phyloP scores from a whole-genome alignment of 2,113 vertebrate genomes.

The Lates calcarifer region DNA sequence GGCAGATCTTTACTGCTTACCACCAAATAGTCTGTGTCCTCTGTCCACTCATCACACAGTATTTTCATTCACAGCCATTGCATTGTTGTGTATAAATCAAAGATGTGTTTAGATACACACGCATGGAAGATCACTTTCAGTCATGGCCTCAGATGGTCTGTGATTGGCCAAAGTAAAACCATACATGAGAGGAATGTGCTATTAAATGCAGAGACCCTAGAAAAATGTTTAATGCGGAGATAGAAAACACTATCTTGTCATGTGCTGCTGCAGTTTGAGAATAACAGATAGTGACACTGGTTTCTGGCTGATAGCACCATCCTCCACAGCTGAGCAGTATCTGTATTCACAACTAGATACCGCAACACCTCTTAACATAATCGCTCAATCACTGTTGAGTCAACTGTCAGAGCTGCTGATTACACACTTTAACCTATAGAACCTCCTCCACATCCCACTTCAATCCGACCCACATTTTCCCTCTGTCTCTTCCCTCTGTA shows the following conservation, averaged over 20 bases:
- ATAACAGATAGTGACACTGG: neutral
- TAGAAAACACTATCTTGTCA: neutral
- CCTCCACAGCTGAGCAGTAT: neutral
- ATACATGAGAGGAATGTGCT: no score
- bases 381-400: neutral
- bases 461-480: constrained; percentile 77
- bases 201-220: neutral
- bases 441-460: constrained; percentile 30
- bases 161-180: neutral
- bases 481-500: constrained; percentile 65
- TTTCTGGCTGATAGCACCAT: neutral
- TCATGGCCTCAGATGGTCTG: no score
- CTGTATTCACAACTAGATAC: no score
- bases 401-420: neutral
- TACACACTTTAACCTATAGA: neutral
- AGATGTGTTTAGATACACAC: no score
- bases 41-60: neutral
- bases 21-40: neutral
- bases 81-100: neutral
- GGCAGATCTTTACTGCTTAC: neutral
- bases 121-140: neutral
- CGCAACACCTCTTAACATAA: neutral
- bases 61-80: neutral
- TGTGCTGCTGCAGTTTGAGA: neutral
- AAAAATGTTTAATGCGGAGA: neutral